Evolutionary conservation across 35 echinoderm and acorn worm genomes (phyloP).

Genomic region (Ptychodera flava): DNA sequence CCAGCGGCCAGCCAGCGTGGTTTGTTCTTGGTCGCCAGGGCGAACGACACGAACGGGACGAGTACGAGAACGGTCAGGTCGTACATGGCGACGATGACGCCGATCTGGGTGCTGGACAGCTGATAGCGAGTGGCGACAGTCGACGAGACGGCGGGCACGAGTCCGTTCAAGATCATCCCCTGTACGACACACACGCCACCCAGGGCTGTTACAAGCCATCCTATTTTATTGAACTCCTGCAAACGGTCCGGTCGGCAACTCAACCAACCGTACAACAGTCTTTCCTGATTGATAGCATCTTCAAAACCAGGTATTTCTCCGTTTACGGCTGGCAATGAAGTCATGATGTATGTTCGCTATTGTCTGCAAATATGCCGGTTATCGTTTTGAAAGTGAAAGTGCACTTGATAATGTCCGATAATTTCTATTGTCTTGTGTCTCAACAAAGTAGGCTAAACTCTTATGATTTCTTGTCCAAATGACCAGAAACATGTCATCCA

Average conservation of each 20-base stretch:
- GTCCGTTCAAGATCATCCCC: constrained; percentile 69
- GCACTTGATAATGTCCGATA: too few species aligned
- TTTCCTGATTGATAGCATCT: too few species aligned
- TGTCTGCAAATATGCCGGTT: too few species aligned
- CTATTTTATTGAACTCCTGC: background rate
- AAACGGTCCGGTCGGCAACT: background rate
- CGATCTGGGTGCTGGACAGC: constrained; percentile 53
- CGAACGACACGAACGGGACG: constrained; percentile 60
- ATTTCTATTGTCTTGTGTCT: too few species aligned
- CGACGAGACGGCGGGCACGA: constrained; percentile 48
- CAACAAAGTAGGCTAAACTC: too few species aligned
- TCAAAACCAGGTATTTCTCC: too few species aligned
- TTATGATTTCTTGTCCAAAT: too few species aligned
- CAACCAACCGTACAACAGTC: background rate
- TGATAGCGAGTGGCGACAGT: constrained; percentile 70
- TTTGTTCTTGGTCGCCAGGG: constrained; percentile 57
- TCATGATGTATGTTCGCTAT: too few species aligned
- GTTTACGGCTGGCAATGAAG: too few species aligned
- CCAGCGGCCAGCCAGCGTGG: constrained; percentile 51
- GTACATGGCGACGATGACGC: constrained; percentile 64
- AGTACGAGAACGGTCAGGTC: constrained; percentile 53
- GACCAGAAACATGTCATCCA: too few species aligned
- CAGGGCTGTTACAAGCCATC: background rate
- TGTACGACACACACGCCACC: constrained; percentile 41
- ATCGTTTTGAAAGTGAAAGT: too few species aligned